Evolutionary conservation across 2,113 vertebrate genomes (phyloP).

Genomic region (Pseudopodoces humilis): DNA sequence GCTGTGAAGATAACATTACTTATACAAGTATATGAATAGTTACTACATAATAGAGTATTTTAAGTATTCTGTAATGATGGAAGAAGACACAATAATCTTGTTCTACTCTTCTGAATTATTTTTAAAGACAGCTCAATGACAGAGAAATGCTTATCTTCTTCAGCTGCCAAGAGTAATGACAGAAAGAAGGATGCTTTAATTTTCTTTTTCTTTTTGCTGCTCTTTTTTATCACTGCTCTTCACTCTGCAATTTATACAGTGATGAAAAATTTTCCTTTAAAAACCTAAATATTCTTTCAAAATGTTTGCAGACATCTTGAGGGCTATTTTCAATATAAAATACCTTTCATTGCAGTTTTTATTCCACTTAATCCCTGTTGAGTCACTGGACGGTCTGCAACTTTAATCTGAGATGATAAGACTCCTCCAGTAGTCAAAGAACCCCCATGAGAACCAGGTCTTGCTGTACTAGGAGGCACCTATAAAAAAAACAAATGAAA

Average conservation of each 20-base stretch:
- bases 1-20: not conserved
- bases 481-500: slow-evolving; percentile 23
- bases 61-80: not conserved
- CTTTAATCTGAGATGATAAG: slow-evolving; percentile 90
- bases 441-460: slow-evolving; percentile 80
- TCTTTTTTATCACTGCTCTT: not conserved
- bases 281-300: not conserved
- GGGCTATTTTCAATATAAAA: not conserved
- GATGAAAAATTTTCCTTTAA: not conserved
- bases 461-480: slow-evolving; percentile 85
- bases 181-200: not conserved
- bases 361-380: slow-evolving; percentile 97
- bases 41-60: not conserved
- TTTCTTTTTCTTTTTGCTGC: not conserved
- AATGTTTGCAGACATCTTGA: not conserved
- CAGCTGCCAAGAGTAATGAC: not conserved
- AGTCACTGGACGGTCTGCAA: slow-evolving; percentile 93
- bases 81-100: not conserved
- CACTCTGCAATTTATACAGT: not conserved
- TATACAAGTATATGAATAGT: not conserved
- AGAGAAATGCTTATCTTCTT: not conserved
- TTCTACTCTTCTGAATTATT: not conserved
- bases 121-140: not conserved
- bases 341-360: slow-evolving; percentile 94
- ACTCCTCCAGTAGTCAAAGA: slow-evolving; percentile 75